Conservation (phyloP, 2,888 invertebrate genomes). For the Acrocera orbiculus region DNA sequence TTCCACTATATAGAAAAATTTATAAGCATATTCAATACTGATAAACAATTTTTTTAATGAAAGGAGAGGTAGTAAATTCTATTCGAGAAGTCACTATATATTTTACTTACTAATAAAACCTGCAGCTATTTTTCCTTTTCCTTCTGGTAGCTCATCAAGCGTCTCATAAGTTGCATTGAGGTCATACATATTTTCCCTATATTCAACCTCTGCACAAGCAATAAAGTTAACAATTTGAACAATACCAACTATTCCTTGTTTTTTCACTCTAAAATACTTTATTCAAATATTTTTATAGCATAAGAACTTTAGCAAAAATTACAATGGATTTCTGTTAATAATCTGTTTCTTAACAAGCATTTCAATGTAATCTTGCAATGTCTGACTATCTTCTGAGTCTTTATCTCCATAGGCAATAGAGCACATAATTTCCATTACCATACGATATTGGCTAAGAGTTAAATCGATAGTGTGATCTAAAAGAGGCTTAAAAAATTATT, state of each 20-base stretch:
- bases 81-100: neutral
- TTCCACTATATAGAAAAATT: too few relatives aligned
- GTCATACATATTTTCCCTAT: slow-evolving; percentile 27
- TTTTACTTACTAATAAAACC: slow-evolving; percentile 32
- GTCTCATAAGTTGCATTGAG: slow-evolving; percentile 34
- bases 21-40: too few relatives aligned
- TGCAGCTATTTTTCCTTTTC: slow-evolving; percentile 41
- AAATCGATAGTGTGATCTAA: slow-evolving; percentile 62
- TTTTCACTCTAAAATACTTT: slow-evolving; percentile 43
- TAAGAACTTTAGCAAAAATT: too few relatives aligned
- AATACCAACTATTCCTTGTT: slow-evolving; percentile 58
- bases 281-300: too few relatives aligned
- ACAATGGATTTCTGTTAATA: slow-evolving; percentile 41
- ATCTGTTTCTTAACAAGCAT: slow-evolving; percentile 76
- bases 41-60: too few relatives aligned
- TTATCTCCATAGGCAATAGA: slow-evolving; percentile 45
- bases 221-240: slow-evolving; percentile 59
- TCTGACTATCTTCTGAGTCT: slow-evolving; percentile 37
- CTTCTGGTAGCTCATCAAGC: slow-evolving; percentile 36
- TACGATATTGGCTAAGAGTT: slow-evolving; percentile 51
- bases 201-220: slow-evolving; percentile 31
- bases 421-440: slow-evolving; percentile 62
- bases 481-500: slow-evolving; percentile 34
- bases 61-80: too few relatives aligned
- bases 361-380: slow-evolving; percentile 63